phyloP scores from a whole-genome alignment of 2,888 invertebrate species.

The Frankliniella intonsa region DNA sequence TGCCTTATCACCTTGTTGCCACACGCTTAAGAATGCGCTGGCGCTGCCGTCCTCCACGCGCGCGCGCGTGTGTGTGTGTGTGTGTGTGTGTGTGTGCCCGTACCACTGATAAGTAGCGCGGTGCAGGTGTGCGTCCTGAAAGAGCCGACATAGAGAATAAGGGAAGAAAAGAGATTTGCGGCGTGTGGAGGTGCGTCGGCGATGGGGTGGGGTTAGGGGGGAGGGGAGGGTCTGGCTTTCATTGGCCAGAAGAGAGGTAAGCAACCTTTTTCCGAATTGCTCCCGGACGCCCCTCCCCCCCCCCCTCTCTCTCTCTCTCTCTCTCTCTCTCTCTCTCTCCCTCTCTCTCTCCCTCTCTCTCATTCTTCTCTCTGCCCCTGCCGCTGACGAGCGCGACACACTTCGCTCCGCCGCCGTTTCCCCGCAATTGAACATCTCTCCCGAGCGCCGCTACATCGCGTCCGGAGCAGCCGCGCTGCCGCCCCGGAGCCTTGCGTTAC shows the following conservation, averaged over 20 bases:
- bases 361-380: not conserved
- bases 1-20: too few species aligned
- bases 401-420: not conserved
- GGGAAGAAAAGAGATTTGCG: not conserved
- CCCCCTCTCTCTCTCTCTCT: too few species aligned
- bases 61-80: not conserved
- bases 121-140: not conserved
- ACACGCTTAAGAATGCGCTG: not conserved
- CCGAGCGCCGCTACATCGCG: not conserved
- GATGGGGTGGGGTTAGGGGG: too few species aligned
- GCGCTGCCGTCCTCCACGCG: not conserved
- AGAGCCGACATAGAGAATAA: not conserved
- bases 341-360: too few species aligned
- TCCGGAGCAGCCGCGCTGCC: not conserved
- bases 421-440: constrained; percentile 14
- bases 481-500: not conserved
- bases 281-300: not conserved
- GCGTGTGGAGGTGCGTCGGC: not conserved
- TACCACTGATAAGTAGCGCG: not conserved
- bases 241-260: not conserved
- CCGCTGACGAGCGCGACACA: not conserved
- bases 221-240: not conserved
- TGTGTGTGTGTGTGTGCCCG: not conserved
- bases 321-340: too few species aligned
- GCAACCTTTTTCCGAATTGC: not conserved